Evolutionary conservation across 2,888 invertebrate genomes (phyloP), one percentile per base, ranked within the genome.

Genomic region (Drosophila parthenogenetica): DNA sequence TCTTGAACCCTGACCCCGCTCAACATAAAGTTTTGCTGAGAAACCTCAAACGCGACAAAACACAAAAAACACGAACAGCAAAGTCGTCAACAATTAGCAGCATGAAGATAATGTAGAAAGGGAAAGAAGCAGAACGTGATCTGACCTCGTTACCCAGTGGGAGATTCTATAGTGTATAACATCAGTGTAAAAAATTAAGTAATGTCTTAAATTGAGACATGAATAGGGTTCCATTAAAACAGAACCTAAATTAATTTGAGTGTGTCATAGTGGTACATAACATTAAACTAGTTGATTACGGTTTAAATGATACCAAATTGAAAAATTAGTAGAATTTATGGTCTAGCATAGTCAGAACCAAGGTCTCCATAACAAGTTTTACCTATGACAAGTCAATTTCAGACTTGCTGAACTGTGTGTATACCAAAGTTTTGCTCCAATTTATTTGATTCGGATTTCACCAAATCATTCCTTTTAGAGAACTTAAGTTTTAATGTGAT

Each of bases 1-100:
- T 86, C 29, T 73, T 69, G 76, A 89, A 80, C 85, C 85, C 89
- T 86, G 85, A 86, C 85, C 85, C 89, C 89, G 82, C 80, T 69
- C 75, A 86, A 89, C 72, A 81, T 81, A 67, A 16, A 66, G 74
- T 69, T 63, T 62, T 53, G 87, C 65, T 81, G 73, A 55, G 69
- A 78, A 66, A 64, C 42, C 22, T 32, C 55, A 25, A 35, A 51
- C 57, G 51, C 45, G 53, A 46, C 58, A 32, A 22, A 29, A 8
- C 29, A 29, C 8, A 29, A 8, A 29, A 29, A 46, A 57, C 57
- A 55, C 35, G 43, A 57, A 57, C 37, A 50, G 69, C 68, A 42
- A 73, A 69, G 46, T 50, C 60, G 70, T 65, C 58, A 70, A 75
- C 73, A 69, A 73, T 79, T 85, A 76, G 54, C 72, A 57, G 59